These are phyloP conservation scores for Vandiemenella viatica DNA, from an alignment of 2,888 invertebrate genomes.

Conservation along the genomic window DNA sequence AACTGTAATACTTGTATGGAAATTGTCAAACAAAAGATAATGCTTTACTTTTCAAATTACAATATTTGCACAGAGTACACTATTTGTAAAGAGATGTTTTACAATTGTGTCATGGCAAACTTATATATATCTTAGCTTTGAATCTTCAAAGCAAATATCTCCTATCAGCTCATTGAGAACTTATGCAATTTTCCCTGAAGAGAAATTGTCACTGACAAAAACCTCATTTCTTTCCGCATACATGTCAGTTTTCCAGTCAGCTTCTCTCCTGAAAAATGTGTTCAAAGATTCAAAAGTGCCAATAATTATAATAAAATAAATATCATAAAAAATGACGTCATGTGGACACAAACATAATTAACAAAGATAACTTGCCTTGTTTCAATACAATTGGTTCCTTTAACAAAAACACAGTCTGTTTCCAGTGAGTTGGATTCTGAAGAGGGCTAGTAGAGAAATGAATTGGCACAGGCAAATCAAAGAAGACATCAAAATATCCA, in stretches of 20 bases:
- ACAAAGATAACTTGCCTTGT: too few species aligned
- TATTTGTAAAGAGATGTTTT: too few species aligned
- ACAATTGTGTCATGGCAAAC: too few species aligned
- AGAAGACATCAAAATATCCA: conserved; percentile 84
- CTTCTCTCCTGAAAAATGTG: conserved; percentile 34
- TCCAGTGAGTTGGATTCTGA: conserved; percentile 74
- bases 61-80: not conserved
- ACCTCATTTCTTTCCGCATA: conserved; percentile 30
- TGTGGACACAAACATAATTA: too few species aligned
- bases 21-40: too few species aligned
- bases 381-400: conserved; percentile 54
- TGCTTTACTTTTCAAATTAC: too few species aligned
- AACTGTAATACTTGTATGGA: too few species aligned
- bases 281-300: conserved; percentile 1
- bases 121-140: too few species aligned
- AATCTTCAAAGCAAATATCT: too few species aligned
- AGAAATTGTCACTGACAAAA: not conserved
- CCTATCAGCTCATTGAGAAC: not conserved
- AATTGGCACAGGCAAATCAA: conserved; percentile 51
- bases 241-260: conserved; percentile 58
- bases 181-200: not conserved
- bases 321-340: not conserved
- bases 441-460: conserved; percentile 67
- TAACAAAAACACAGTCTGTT: conserved; percentile 80
- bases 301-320: not conserved